These are phyloP conservation scores for Eristalis intricaria DNA, from an alignment of 2,888 invertebrate species.

Conservation along the genomic window DNA sequence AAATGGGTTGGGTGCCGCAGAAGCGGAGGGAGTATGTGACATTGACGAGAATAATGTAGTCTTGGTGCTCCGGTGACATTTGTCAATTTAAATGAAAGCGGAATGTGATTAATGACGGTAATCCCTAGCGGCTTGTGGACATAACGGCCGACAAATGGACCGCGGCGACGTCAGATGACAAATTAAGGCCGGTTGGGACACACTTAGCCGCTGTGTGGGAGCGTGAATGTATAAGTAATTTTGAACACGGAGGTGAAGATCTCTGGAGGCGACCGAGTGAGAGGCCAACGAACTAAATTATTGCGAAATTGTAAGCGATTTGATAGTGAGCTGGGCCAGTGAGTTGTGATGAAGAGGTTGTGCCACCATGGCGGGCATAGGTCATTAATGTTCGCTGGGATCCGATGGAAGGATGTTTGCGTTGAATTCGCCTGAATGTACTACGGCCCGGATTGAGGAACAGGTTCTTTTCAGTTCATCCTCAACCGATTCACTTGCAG, in stretches of 20 bases:
- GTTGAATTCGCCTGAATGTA: no score
- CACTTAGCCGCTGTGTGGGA: neutral
- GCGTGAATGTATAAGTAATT: neutral
- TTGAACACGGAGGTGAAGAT: neutral
- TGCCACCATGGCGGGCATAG: no score
- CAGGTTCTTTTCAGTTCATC: no score
- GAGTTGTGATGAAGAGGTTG: no score
- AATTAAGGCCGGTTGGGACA: neutral
- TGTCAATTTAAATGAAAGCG: constrained; percentile 21
- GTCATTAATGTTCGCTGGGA: no score
- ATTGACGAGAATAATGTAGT: constrained; percentile 31
- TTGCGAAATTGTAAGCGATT: no score
- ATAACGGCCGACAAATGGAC: neutral
- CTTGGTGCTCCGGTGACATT: constrained; percentile 33
- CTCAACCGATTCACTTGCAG: no score
- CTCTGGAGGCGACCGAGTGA: no score
- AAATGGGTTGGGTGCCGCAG: neutral
- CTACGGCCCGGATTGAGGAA: no score
- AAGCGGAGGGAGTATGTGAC: neutral
- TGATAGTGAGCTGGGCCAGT: no score
- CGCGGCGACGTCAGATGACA: neutral
- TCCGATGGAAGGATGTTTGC: no score
- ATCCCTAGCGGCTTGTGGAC: constrained; percentile 21
- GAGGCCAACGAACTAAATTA: no score
- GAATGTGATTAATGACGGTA: constrained; percentile 38